Evolutionary conservation across 2,888 invertebrate genomes (phyloP).

Genomic region (Steinernema scapterisci): DNA sequence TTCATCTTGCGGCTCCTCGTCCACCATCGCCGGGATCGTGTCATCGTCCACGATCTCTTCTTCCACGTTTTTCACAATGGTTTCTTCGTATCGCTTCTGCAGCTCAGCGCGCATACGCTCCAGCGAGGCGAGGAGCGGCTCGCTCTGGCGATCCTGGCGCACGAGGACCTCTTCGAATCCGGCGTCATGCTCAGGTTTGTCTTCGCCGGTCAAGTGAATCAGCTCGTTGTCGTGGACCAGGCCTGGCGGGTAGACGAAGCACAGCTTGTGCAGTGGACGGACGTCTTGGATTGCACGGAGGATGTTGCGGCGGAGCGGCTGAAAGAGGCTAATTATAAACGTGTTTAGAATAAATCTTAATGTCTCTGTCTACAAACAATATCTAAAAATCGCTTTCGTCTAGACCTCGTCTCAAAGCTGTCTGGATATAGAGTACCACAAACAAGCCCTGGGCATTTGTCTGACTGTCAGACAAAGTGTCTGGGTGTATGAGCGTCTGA

Average conservation of each 20-base stretch:
- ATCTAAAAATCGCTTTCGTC: no score
- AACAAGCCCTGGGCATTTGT: no score
- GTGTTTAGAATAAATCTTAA: no score
- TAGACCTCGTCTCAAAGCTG: no score
- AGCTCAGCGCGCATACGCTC: background rate
- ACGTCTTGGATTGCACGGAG: slow-evolving; percentile 36
- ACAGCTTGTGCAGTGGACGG: slow-evolving; percentile 39
- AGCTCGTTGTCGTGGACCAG: background rate
- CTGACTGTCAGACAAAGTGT: no score
- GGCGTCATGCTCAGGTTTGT: slow-evolving; percentile 5
- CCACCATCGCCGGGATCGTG: background rate
- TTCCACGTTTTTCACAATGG: background rate
- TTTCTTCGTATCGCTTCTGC: background rate
- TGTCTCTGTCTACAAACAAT: no score
- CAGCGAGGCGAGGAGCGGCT: background rate
- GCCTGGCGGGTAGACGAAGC: slow-evolving; percentile 37
- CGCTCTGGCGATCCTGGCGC: slow-evolving; percentile 5
- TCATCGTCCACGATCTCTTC: background rate
- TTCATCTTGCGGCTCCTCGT: background rate
- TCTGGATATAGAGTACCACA: no score
- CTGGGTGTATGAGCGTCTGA: no score
- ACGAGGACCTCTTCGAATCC: background rate
- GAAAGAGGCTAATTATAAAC: background rate
- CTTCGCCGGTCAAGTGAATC: background rate
- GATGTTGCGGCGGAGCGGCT: slow-evolving; percentile 33